phyloP scores from a whole-genome alignment of 30 jellyfish, hydroid and myxozoan genomes.

The Aurelia aurita region DNA sequence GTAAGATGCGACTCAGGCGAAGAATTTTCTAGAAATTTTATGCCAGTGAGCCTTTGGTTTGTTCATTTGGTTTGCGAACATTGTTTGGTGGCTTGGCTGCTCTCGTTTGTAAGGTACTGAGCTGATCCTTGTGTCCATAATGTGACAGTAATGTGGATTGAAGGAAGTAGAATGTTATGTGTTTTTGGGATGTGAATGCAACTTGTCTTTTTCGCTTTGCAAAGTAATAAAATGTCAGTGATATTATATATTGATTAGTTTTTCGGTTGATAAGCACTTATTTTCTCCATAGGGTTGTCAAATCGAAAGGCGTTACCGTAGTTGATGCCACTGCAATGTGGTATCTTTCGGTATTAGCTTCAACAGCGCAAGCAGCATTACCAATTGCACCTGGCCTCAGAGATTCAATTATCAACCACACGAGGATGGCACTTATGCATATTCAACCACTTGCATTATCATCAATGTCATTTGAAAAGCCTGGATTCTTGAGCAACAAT shows the following conservation, averaged over 20 bases:
- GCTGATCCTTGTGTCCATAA: too few relatives aligned
- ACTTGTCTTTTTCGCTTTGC: too few relatives aligned
- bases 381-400: slow-evolving; percentile 97
- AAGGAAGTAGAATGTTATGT: too few relatives aligned
- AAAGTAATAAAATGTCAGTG: too few relatives aligned
- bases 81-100: too few relatives aligned
- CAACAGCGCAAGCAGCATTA: slow-evolving; percentile 97
- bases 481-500: slow-evolving; percentile 87
- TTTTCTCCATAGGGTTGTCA: slow-evolving; percentile 80
- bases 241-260: not conserved
- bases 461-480: slow-evolving; percentile 85
- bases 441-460: slow-evolving; percentile 94
- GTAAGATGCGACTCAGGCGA: too few relatives aligned
- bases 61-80: too few relatives aligned
- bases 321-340: slow-evolving; percentile 98
- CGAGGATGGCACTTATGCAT: slow-evolving; percentile 83
- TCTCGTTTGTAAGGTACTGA: too few relatives aligned
- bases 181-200: too few relatives aligned
- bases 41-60: too few relatives aligned
- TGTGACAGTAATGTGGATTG: too few relatives aligned
- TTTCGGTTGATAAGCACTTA: not conserved
- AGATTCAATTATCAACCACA: slow-evolving; percentile 83
- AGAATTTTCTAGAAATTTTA: too few relatives aligned
- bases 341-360: slow-evolving; percentile 93
- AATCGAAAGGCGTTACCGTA: slow-evolving; percentile 92